Evolutionary conservation across 2,113 vertebrate species (phyloP).

Genomic region (Ariopsis seemanni): DNA sequence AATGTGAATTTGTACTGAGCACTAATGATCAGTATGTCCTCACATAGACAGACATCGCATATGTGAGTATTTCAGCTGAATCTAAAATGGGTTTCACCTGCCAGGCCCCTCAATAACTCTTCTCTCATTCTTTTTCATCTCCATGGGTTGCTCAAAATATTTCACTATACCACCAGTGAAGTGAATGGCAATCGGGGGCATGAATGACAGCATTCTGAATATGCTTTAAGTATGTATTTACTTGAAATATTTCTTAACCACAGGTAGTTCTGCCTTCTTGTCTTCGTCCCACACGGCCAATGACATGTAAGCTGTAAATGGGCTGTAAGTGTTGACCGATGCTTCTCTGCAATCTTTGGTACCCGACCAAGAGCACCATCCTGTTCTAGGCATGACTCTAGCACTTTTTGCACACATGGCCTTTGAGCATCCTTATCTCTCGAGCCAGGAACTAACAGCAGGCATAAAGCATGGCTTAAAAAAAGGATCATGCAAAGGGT

Average conservation of each 20-base stretch:
- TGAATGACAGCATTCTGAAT: conserved; percentile 33
- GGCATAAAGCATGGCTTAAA: conserved; percentile 14
- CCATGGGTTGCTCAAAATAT: not conserved
- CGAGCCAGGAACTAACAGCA: conserved; percentile 18
- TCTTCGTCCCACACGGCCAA: conserved; percentile 13
- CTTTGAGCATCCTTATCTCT: conserved; percentile 30
- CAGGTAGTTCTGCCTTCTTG: conserved; percentile 17
- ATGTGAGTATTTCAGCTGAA: conserved; percentile 10
- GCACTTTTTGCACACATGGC: conserved; percentile 31
- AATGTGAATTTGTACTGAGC: not conserved
- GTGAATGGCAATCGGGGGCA: conserved; percentile 20
- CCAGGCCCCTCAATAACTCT: not conserved
- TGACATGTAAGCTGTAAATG: conserved; percentile 28
- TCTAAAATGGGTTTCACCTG: not conserved
- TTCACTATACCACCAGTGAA: conserved; percentile 5
- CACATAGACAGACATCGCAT: not conserved
- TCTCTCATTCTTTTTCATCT: conserved; percentile 26
- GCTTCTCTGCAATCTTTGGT: conserved; percentile 45
- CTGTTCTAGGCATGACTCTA: conserved; percentile 36
- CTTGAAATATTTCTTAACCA: conserved; percentile 15
- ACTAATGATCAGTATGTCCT: conserved; percentile 10
- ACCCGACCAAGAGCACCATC: conserved; percentile 51
- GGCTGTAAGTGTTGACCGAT: conserved; percentile 8
- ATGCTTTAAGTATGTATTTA: conserved; percentile 9
- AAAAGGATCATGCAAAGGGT: not conserved